Percentiles rank a stretch among this genome's conserved stretches.
phyloP scores from a whole-genome alignment of 2,888 invertebrate genomes.

The Micoletzkya japonica region DNA sequence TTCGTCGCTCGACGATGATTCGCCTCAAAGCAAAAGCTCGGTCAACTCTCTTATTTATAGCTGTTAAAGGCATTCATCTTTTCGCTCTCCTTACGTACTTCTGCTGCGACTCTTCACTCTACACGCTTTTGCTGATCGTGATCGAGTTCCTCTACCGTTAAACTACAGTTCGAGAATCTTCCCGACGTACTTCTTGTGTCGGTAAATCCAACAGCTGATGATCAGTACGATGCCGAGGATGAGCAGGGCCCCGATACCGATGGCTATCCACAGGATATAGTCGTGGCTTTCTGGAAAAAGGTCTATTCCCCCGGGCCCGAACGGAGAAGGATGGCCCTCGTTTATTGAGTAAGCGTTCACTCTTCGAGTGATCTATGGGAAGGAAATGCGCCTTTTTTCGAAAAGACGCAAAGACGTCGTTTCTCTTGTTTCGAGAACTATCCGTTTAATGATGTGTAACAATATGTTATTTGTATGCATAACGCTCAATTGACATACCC shows the following conservation, averaged over 20 bases:
- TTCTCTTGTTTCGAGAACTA: no score
- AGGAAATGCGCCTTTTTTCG: no score
- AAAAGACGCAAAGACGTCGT: background rate
- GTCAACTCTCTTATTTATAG: background rate
- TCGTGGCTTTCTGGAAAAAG: constrained; percentile 6
- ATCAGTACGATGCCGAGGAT: constrained; percentile 14
- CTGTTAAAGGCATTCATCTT: background rate
- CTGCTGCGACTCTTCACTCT: no score
- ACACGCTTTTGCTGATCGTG: background rate
- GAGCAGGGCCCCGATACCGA: background rate
- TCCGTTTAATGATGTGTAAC: background rate
- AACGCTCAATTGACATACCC: background rate
- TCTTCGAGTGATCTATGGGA: no score
- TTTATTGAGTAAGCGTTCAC: no score
- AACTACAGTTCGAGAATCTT: background rate
- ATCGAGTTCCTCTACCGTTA: background rate
- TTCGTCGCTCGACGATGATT: constrained; percentile 8
- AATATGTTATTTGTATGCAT: background rate
- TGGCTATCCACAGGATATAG: constrained; percentile 7
- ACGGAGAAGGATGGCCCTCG: no score
- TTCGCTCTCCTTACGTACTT: background rate
- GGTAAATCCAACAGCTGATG: constrained; percentile 7
- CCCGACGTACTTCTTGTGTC: background rate
- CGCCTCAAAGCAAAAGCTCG: background rate
- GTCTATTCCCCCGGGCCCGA: no score